phyloP scores from a whole-genome alignment of 1,140 invertebrate species.

The Acromyrmex echinatior region DNA sequence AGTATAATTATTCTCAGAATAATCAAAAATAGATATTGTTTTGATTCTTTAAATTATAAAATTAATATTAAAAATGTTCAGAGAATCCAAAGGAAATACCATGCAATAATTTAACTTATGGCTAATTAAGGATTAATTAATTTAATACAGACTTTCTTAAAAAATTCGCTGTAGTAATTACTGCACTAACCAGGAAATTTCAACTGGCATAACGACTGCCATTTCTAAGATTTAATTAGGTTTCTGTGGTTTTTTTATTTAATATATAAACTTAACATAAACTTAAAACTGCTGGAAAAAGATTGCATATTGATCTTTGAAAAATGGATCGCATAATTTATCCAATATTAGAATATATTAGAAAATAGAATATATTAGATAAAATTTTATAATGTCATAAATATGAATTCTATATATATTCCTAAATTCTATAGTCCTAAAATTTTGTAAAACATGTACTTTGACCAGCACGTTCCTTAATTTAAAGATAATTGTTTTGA shows the following conservation, averaged over 20 bases:
- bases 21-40: not conserved
- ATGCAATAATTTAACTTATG: not conserved
- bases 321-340: not conserved
- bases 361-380: not conserved
- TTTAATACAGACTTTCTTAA: not conserved
- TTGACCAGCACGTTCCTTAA: conserved; percentile 8
- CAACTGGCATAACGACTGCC: conserved; percentile 43
- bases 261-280: conserved; percentile 17
- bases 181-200: conserved; percentile 44
- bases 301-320: not conserved
- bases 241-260: conserved; percentile 33
- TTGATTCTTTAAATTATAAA: not conserved
- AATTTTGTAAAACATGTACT: not conserved
- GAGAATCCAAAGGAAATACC: not conserved
- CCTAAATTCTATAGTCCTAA: not conserved
- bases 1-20: not conserved
- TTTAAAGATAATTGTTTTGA: conserved; percentile 1
- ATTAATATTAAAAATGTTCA: not conserved
- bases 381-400: not conserved
- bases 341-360: not conserved
- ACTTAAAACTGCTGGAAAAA: conserved; percentile 22
- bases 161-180: conserved; percentile 18
- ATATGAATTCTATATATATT: not conserved
- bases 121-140: conserved; percentile 42
- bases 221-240: conserved; percentile 24